Evolutionary conservation across 2,797 vertebrate species (phyloP), one percentile per base, ranked within the genome.

Genomic region (Heteromormyrus szaboi): DNA sequence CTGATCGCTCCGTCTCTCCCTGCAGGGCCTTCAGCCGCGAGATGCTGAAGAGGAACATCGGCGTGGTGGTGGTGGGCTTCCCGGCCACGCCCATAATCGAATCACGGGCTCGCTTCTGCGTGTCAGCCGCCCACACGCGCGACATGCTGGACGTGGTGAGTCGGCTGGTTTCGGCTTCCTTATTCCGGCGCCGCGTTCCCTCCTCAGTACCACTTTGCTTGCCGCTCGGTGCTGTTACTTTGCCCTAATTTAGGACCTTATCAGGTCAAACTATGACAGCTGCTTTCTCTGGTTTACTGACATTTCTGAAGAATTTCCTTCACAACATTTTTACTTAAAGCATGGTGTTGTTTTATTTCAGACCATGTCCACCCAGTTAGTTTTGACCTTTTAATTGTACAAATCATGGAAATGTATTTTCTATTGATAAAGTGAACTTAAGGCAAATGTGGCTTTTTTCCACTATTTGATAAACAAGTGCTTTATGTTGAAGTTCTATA

Each of bases 61-160:
- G 97, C 14, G 98, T 98, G 0, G 98, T 99, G 92, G 98, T 98
- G 22, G 98, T 99, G 37, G 98, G 98, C 65, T 99, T 99, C 92
- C 98, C 98, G 12, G 98, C 98, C 17, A 99, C 98, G 0, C 97
- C 98, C 7, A 99, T 99, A 93, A 98, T 98, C 0, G 98, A 99
- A 93, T 99, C 98, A 19, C 96, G 98, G 93, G 98, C 98, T 5
- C 97, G 98, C 33, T 98, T 99, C 95, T 99, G 98, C 86, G 90
- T 99, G 79, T 99, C 98, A 2, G 98, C 98, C 19, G 95, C 97
- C 89, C 98, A 99, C 91, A 99, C 97, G 94, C 97, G 94, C 96
- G 97, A 98, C 90, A 98, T 98, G 94, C 97, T 99, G 0, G 96
- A 99, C 93, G 96, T 93, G 0, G 98, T 99, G 94, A 97, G 97